These are phyloP conservation scores for Otolemur crassicaudatus DNA, from an alignment of 2,797 vertebrate genomes.

Conservation along the genomic window DNA sequence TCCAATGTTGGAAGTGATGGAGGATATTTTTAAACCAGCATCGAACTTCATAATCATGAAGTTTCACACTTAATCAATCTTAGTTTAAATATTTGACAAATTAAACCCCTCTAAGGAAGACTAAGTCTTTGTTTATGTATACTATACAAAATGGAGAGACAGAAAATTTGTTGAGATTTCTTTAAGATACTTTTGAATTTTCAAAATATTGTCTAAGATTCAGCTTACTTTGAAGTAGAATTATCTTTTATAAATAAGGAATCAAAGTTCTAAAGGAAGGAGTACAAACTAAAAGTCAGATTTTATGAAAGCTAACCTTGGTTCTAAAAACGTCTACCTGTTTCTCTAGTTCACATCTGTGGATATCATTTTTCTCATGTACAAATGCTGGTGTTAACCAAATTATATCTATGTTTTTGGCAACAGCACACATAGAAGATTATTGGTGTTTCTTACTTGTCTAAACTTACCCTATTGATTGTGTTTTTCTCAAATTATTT, in stretches of 20 bases:
- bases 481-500: not conserved
- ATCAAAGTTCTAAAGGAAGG: not conserved
- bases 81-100: constrained; percentile 27
- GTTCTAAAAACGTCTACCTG: not conserved
- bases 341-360: not conserved
- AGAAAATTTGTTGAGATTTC: not conserved
- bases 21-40: constrained; percentile 11
- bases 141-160: not conserved
- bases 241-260: constrained; percentile 19
- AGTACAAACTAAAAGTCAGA: not conserved
- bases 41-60: not conserved
- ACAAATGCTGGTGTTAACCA: not conserved
- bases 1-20: not conserved
- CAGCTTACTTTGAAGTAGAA: not conserved
- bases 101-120: not conserved
- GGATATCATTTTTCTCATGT: not conserved
- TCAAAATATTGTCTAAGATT: not conserved
- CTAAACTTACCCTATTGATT: not conserved
- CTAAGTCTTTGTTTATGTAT: constrained; percentile 30
- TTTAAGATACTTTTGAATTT: constrained; percentile 47
- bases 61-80: constrained; percentile 40
- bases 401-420: not conserved
- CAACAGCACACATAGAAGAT: not conserved
- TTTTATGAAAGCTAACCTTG: not conserved
- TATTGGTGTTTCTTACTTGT: not conserved